Evolutionary conservation across 2,113 vertebrate genomes (phyloP).

Genomic region (Petroica traversi): DNA sequence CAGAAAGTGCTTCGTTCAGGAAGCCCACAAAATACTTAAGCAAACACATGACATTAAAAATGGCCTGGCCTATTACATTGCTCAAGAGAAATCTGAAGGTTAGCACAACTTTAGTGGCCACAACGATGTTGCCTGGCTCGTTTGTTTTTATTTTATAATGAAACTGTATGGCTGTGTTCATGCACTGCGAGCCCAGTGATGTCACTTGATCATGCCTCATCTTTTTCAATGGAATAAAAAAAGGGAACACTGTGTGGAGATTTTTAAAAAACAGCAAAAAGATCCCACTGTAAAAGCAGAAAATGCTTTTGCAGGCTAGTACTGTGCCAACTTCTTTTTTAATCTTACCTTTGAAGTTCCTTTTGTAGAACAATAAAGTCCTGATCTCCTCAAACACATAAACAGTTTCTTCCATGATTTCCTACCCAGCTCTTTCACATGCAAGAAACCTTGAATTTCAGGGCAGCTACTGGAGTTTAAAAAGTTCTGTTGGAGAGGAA

Average conservation of each 20-base stretch:
- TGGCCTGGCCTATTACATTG: background rate
- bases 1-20: background rate
- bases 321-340: background rate
- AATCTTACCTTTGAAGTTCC: conserved; percentile 91
- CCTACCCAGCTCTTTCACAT: conserved; percentile 91
- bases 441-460: conserved; percentile 94
- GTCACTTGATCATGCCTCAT: background rate
- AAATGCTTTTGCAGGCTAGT: background rate
- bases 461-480: conserved; percentile 91
- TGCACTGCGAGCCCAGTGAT: background rate
- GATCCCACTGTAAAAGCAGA: background rate
- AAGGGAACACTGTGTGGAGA: background rate
- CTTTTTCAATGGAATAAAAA: background rate
- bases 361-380: conserved; percentile 96
- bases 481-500: conserved; percentile 84
- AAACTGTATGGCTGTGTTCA: background rate
- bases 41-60: background rate
- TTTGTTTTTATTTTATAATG: background rate
- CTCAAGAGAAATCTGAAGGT: background rate
- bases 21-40: background rate
- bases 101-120: background rate
- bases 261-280: background rate
- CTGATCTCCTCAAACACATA: conserved; percentile 91
- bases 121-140: background rate
- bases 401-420: conserved; percentile 97